Evolutionary conservation across 2,113 vertebrate species (phyloP).

Genomic region (Triplophysa rosa): DNA sequence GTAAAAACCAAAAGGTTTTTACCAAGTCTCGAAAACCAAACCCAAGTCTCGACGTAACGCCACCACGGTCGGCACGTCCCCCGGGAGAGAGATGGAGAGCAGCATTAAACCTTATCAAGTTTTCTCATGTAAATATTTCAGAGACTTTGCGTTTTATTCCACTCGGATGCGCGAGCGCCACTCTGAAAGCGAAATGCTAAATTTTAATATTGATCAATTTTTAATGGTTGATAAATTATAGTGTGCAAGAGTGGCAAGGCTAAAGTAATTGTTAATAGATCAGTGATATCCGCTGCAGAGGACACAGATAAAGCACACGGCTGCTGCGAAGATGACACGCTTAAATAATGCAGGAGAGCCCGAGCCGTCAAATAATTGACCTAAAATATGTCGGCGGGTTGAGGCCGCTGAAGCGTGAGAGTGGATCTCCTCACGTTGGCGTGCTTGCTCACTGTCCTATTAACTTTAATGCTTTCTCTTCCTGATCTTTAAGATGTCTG

Average conservation of each 20-base stretch:
- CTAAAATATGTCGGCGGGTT: conserved; percentile 57
- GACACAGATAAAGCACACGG: conserved; percentile 48
- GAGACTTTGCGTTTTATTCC: conserved; percentile 60
- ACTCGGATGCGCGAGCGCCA: conserved; percentile 49
- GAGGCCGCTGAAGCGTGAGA: conserved; percentile 53
- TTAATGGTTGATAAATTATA: conserved; percentile 65
- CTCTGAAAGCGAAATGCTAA: conserved; percentile 57
- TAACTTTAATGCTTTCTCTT: conserved; percentile 48
- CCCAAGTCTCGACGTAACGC: conserved; percentile 44
- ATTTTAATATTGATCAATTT: conserved; percentile 66
- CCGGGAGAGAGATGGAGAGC: conserved; percentile 56
- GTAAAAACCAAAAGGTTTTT: conserved; percentile 42
- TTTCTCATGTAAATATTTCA: conserved; percentile 66
- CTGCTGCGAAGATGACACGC: conserved; percentile 54
- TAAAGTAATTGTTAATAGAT: conserved; percentile 64
- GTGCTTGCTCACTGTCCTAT: conserved; percentile 51
- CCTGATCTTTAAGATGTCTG: conserved; percentile 36
- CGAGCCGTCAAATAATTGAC: conserved; percentile 59
- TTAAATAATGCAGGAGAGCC: conserved; percentile 63
- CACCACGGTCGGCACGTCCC: conserved; percentile 47
- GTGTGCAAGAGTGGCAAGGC: conserved; percentile 49
- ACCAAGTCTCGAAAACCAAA: too few relatives aligned
- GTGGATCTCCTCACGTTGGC: conserved; percentile 31
- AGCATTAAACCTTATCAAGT: conserved; percentile 63
- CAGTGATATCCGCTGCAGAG: conserved; percentile 51